phyloP scores from a whole-genome alignment of 2,888 invertebrate genomes.

The Monoplex corrugatus region DNA sequence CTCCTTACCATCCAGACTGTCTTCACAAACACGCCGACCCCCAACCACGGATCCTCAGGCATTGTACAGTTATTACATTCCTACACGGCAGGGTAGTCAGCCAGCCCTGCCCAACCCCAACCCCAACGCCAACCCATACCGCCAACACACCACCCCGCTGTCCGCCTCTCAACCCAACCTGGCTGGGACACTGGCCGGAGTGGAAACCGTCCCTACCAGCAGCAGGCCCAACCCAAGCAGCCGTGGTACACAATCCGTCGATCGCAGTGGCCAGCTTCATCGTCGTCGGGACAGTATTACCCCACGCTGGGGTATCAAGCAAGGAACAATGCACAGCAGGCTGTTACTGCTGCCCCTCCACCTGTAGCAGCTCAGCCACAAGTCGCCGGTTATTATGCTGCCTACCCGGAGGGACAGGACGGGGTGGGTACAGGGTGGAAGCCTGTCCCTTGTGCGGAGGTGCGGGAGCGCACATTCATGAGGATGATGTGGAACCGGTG shows the following conservation, averaged over 20 bases:
- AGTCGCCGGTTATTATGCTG: not conserved
- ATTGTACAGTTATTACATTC: slow-evolving; percentile 52
- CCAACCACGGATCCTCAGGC: slow-evolving; percentile 36
- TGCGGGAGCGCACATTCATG: slow-evolving; percentile 67
- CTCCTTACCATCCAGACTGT: not conserved
- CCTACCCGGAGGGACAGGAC: not conserved
- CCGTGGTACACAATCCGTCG: slow-evolving; percentile 53
- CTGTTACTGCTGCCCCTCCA: not conserved
- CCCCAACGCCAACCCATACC: slow-evolving; percentile 3
- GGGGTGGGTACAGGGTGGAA: slow-evolving; percentile 34
- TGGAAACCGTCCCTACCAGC: not conserved
- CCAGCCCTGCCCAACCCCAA: not conserved
- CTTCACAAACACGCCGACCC: not conserved
- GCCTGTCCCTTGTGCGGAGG: slow-evolving; percentile 72
- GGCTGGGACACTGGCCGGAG: not conserved
- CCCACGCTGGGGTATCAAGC: not conserved
- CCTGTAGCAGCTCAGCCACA: not conserved
- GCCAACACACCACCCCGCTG: slow-evolving; percentile 42
- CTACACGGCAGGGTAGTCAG: slow-evolving; percentile 41
- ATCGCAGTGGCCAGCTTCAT: not conserved
- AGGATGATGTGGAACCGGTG: slow-evolving; percentile 58
- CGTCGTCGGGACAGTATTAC: slow-evolving; percentile 16
- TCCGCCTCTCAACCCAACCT: slow-evolving; percentile 44
- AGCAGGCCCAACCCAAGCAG: not conserved
- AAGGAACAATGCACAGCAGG: not conserved